Evolutionary conservation across 2,797 vertebrate species (phyloP).

Genomic region (Gymnodraco acuticeps): DNA sequence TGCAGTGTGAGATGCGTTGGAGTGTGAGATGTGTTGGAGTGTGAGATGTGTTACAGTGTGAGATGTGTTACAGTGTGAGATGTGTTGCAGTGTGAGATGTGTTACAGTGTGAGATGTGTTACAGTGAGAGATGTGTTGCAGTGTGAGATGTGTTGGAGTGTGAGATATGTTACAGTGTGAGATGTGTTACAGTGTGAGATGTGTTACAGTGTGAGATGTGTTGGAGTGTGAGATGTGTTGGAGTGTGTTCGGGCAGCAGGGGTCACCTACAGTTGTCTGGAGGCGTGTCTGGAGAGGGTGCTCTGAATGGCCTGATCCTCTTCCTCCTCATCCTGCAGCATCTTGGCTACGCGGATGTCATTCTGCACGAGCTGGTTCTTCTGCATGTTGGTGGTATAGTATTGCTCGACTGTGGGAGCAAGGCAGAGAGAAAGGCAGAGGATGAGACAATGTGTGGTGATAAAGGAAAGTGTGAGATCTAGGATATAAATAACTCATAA

Average conservation of each 20-base stretch:
- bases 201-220: no score
- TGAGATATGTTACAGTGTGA: no score
- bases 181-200: no score
- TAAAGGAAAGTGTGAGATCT: background rate
- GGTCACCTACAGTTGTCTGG: slow-evolving; percentile 73
- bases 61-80: no score
- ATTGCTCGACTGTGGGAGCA: slow-evolving; percentile 79
- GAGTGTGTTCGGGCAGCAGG: background rate
- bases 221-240: background rate
- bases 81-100: no score
- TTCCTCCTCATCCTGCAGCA: slow-evolving; percentile 84
- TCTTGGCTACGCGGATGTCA: slow-evolving; percentile 83
- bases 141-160: no score
- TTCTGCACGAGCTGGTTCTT: slow-evolving; percentile 86
- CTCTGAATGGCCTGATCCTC: slow-evolving; percentile 63
- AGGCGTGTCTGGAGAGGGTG: slow-evolving; percentile 65
- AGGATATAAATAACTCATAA: background rate
- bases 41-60: no score
- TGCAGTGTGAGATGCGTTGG: no score
- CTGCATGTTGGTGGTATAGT: slow-evolving; percentile 86
- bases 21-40: no score
- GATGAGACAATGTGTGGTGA: background rate
- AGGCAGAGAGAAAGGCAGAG: background rate
- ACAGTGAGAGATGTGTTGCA: no score
- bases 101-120: no score